Conservation (phyloP, 53 echinoderm and acorn worm genomes). For the Astropecten irregularis region DNA sequence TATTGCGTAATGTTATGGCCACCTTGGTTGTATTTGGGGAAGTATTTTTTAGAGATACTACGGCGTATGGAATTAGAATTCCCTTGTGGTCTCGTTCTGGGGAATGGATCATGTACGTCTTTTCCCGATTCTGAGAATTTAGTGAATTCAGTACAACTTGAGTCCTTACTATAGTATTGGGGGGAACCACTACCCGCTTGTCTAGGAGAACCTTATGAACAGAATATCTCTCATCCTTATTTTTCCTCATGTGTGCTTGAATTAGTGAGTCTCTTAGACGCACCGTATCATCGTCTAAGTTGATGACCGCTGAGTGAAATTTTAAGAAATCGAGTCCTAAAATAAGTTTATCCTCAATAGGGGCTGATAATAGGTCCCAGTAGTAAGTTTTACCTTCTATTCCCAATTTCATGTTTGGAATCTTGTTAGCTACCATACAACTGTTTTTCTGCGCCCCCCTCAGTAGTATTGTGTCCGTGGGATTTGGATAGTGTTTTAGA, state of each 20-base stretch:
- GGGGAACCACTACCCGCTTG: neutral
- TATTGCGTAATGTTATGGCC: neutral
- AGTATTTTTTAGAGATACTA: neutral
- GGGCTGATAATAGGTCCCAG: neutral
- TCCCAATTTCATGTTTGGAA: neutral
- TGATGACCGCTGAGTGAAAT: neutral
- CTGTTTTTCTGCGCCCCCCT: neutral
- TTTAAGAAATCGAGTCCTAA: constrained; percentile 7
- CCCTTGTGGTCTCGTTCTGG: constrained; percentile 7
- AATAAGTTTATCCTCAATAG: neutral
- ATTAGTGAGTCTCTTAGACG: neutral
- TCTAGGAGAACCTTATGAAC: neutral
- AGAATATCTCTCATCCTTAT: neutral
- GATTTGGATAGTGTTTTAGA: neutral
- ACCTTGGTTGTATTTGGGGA: neutral
- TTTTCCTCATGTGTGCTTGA: constrained; percentile 9
- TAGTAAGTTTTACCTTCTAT: neutral
- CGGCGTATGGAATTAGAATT: neutral
- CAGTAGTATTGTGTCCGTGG: neutral
- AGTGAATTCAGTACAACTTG: neutral
- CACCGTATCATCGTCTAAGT: neutral
- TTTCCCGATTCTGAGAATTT: neutral
- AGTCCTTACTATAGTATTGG: neutral
- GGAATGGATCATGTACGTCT: neutral
- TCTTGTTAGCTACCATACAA: neutral